Evolutionary conservation across 2,888 invertebrate species (phyloP).

Genomic region (Chloromyia formosa): DNA sequence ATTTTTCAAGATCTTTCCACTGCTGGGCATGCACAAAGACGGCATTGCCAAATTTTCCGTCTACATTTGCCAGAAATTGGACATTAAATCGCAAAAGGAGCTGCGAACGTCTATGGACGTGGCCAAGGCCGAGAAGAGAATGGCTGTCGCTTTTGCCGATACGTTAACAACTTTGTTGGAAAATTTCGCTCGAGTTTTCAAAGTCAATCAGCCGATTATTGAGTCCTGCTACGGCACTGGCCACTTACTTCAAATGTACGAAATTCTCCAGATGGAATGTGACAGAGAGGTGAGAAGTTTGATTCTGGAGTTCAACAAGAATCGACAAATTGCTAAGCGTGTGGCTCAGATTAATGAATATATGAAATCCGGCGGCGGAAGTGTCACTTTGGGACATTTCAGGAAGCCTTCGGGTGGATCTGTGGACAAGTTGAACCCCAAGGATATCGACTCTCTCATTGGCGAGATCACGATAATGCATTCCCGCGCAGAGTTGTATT

Average conservation of each 20-base stretch:
- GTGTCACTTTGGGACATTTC: constrained; percentile 59
- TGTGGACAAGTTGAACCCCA: constrained; percentile 75
- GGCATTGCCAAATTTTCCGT: constrained; percentile 88
- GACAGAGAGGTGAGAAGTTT: constrained; percentile 72
- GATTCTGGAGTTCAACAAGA: constrained; percentile 76
- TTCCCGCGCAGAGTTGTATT: constrained; percentile 88
- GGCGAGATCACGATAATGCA: constrained; percentile 93
- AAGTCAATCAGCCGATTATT: constrained; percentile 87
- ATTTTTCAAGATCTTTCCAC: constrained; percentile 96
- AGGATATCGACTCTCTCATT: constrained; percentile 85
- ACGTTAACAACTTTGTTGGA: constrained; percentile 86
- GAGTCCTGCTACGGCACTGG: constrained; percentile 90
- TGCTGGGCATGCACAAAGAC: constrained; percentile 89
- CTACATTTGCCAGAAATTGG: constrained; percentile 81
- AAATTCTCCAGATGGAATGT: constrained; percentile 80
- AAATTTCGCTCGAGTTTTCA: constrained; percentile 82
- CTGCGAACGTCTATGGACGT: constrained; percentile 73
- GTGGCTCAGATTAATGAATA: constrained; percentile 71
- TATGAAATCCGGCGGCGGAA: constrained; percentile 61
- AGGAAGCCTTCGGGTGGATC: constrained; percentile 60
- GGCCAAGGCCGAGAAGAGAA: constrained; percentile 74
- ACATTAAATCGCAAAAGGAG: constrained; percentile 76
- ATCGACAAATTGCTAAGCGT: constrained; percentile 72
- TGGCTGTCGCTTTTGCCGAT: constrained; percentile 84
- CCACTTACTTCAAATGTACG: constrained; percentile 74